A percentile compares a stretch with the other conserved stretches of the same genome.
Evolutionary conservation across 2,797 vertebrate species (phyloP).

Genomic region (Margarornis squamiger): DNA sequence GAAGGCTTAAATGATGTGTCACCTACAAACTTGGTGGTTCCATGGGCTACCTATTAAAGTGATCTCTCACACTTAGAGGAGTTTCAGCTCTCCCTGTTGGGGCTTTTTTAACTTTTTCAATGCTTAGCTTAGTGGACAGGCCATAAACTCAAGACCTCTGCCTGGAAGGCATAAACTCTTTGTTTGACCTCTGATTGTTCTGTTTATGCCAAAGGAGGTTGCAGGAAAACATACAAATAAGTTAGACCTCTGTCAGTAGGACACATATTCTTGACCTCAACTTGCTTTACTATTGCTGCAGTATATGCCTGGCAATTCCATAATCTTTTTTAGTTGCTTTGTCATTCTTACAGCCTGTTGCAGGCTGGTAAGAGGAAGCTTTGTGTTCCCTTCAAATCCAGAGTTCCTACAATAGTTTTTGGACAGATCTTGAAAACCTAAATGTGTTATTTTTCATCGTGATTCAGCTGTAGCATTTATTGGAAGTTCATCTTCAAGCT

Average conservation of each 20-base stretch:
- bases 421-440: neutral
- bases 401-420: neutral
- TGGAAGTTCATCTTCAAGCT: neutral
- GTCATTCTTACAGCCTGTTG: neutral
- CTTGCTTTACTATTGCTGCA: neutral
- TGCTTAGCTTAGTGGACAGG: neutral
- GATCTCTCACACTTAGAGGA: neutral
- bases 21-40: neutral
- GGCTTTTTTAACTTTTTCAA: neutral
- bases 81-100: neutral
- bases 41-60: neutral
- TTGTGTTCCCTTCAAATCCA: neutral
- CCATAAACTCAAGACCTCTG: constrained; percentile 6
- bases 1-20: neutral
- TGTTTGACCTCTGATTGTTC: neutral
- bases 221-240: neutral
- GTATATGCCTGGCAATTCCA: neutral
- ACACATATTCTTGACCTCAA: neutral
- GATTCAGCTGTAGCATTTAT: neutral
- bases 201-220: neutral
- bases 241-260: neutral
- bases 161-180: neutral
- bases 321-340: neutral
- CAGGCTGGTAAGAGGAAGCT: neutral
- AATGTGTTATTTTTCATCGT: neutral